Percentiles rank a stretch among this genome's conserved stretches.
Conservation (phyloP, 2,888 invertebrate species). For the Phyllotreta striolata region DNA sequence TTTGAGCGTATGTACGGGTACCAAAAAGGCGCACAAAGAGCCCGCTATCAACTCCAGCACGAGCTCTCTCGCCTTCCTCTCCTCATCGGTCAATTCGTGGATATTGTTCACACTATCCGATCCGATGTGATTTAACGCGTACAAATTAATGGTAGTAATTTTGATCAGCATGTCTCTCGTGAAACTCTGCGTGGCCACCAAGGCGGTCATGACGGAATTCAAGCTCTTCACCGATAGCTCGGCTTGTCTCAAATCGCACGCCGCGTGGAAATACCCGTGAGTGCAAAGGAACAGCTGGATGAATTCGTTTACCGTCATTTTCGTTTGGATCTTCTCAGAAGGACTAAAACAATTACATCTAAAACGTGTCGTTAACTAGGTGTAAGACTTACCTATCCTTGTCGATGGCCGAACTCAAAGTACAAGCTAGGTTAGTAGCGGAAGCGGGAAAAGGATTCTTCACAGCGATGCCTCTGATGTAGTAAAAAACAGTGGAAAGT, state of each 20-base stretch:
- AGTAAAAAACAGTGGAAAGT: conserved; percentile 85
- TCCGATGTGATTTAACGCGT: conserved; percentile 70
- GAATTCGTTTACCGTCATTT: conserved; percentile 68
- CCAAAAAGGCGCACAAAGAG: conserved; percentile 71
- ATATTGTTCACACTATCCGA: conserved; percentile 59
- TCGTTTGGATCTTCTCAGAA: conserved; percentile 64
- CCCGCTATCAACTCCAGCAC: conserved; percentile 71
- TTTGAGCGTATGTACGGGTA: conserved; percentile 76
- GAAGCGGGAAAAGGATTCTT: conserved; percentile 88
- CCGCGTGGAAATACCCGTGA: conserved; percentile 66
- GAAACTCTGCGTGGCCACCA: conserved; percentile 81
- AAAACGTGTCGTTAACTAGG: not conserved
- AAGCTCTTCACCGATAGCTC: conserved; percentile 70
- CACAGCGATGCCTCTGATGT: conserved; percentile 83
- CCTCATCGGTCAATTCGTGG: conserved; percentile 64
- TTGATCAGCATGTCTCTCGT: conserved; percentile 77
- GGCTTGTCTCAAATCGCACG: conserved; percentile 68
- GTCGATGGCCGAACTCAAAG: conserved; percentile 68
- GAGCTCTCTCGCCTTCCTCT: conserved; percentile 67
- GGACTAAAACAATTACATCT: conserved; percentile 50
- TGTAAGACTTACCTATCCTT: conserved; percentile 57
- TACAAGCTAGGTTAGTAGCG: conserved; percentile 79
- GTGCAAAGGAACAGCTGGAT: conserved; percentile 69
- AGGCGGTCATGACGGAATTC: conserved; percentile 75
- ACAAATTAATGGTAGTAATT: conserved; percentile 80